phyloP scores from a whole-genome alignment of 2,113 vertebrate species.

The Rynchops niger region DNA sequence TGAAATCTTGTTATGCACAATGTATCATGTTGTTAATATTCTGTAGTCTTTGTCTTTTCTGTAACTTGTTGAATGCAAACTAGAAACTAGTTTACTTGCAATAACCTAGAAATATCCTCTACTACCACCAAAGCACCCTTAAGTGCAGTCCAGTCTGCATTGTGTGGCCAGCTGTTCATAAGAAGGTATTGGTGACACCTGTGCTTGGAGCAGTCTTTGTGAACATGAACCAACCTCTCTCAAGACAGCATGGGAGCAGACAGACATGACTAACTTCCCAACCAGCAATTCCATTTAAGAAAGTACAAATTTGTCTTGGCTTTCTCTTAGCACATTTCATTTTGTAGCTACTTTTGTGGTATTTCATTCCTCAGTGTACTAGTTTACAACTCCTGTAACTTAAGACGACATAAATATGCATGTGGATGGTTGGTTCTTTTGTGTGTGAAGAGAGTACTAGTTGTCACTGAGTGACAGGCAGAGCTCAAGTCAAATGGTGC shows the following conservation, averaged over 20 bases:
- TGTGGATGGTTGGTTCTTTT: background rate
- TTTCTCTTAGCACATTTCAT: background rate
- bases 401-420: background rate
- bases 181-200: accelerated
- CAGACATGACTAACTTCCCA: background rate
- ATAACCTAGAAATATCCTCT: background rate
- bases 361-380: background rate
- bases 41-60: background rate
- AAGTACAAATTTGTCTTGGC: background rate
- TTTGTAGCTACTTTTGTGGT: background rate
- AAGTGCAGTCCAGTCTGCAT: background rate
- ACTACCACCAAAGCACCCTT: background rate
- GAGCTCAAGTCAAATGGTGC: background rate
- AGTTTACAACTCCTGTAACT: background rate
- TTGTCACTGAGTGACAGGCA: background rate
- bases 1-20: background rate
- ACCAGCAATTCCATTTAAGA: background rate
- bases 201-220: background rate
- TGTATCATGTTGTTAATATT: background rate
- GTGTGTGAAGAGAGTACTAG: background rate
- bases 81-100: background rate
- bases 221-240: background rate
- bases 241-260: accelerated
- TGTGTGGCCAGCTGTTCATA: background rate
- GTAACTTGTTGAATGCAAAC: background rate